These are phyloP conservation scores for Brenthis hecate DNA, from an alignment of 2,888 invertebrate genomes.

Conservation along the genomic window DNA sequence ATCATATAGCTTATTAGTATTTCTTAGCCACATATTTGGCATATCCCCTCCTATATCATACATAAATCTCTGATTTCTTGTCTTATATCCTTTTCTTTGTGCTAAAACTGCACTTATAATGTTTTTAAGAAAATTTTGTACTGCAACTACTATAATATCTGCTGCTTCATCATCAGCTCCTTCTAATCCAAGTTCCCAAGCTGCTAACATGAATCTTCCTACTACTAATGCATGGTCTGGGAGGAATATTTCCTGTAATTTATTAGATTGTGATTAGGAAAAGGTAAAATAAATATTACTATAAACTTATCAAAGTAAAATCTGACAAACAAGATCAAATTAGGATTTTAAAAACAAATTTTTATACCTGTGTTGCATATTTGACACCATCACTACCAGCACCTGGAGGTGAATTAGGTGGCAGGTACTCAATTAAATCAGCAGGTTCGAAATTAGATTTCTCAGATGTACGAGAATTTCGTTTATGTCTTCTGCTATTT, in stretches of 20 bases:
- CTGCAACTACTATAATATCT: slow-evolving; percentile 90
- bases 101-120: slow-evolving; percentile 89
- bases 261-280: slow-evolving; percentile 51
- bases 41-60: slow-evolving; percentile 90
- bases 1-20: slow-evolving; percentile 85
- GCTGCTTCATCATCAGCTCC: slow-evolving; percentile 92
- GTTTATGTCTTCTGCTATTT: slow-evolving; percentile 76
- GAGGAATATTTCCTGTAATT: slow-evolving; percentile 87
- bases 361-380: slow-evolving; percentile 71
- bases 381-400: slow-evolving; percentile 77
- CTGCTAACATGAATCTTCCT: slow-evolving; percentile 91
- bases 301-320: background rate
- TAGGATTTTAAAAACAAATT: slow-evolving; percentile 6
- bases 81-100: slow-evolving; percentile 91
- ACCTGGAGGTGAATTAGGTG: slow-evolving; percentile 78
- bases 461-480: slow-evolving; percentile 81
- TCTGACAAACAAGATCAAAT: background rate
- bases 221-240: slow-evolving; percentile 93
- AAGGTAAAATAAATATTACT: slow-evolving; percentile 5
- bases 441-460: slow-evolving; percentile 83
- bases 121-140: slow-evolving; percentile 90
- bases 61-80: slow-evolving; percentile 87
- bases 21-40: slow-evolving; percentile 91
- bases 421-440: slow-evolving; percentile 83
- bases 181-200: slow-evolving; percentile 94